Percentiles rank a stretch among this genome's conserved stretches.
phyloP scores from a whole-genome alignment of 2,888 invertebrate genomes.

The Cybosia mesomella region DNA sequence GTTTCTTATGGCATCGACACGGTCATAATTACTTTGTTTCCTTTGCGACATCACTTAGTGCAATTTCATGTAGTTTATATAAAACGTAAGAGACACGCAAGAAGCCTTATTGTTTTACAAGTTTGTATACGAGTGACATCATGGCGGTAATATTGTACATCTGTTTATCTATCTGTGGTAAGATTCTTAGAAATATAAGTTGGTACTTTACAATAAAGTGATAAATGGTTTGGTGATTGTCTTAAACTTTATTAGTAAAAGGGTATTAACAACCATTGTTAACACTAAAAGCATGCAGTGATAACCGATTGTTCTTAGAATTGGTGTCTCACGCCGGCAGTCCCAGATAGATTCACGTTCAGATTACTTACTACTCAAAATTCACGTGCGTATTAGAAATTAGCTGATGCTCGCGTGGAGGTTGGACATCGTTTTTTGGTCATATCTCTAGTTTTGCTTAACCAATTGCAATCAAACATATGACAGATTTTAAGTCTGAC shows the following conservation, averaged over 20 bases:
- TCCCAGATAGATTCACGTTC: no score
- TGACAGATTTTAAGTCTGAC: no score
- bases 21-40: conserved; percentile 73
- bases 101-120: conserved; percentile 60
- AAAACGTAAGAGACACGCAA: conserved; percentile 72
- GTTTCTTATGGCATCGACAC: conserved; percentile 58
- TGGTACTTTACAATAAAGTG: conserved; percentile 14
- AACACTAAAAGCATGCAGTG: not conserved
- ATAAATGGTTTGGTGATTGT: conserved; percentile 11
- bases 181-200: conserved; percentile 45
- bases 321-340: not conserved
- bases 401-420: no score
- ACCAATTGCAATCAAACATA: no score
- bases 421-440: no score
- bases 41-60: conserved; percentile 78
- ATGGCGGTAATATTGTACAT: conserved; percentile 62
- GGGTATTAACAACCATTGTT: conserved; percentile 6
- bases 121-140: conserved; percentile 46
- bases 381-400: no score
- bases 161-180: conserved; percentile 67
- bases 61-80: conserved; percentile 82
- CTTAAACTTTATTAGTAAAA: not conserved
- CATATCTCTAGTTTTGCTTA: no score
- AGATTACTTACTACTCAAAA: no score
- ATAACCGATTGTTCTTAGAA: not conserved